phyloP scores from a whole-genome alignment of 2,888 invertebrate species.

The Miltochrista miniata region DNA sequence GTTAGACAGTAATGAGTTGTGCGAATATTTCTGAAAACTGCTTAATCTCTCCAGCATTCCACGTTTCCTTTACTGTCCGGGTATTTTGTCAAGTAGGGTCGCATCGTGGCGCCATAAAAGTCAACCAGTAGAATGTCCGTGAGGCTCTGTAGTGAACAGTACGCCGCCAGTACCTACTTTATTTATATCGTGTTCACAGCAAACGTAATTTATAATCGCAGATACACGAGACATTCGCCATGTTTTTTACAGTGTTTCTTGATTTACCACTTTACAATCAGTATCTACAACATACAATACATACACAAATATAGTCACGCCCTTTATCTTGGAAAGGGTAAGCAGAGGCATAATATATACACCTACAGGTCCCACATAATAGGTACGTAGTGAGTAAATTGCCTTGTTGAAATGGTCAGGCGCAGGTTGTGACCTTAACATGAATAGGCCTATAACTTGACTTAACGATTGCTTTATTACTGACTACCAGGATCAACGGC shows the following conservation, averaged over 20 bases:
- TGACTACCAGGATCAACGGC: too few species aligned
- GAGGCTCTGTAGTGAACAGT: constrained; percentile 27
- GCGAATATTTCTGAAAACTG: constrained; percentile 15
- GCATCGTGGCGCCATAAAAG: constrained; percentile 57
- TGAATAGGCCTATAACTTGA: too few species aligned
- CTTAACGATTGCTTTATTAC: too few species aligned
- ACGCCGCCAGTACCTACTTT: constrained; percentile 14
- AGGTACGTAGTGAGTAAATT: too few species aligned
- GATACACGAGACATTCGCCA: constrained; percentile 34
- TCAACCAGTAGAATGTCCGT: constrained; percentile 62
- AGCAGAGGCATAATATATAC: too few species aligned
- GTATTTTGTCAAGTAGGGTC: constrained; percentile 43
- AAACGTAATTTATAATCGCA: constrained; percentile 33
- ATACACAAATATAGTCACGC: too few species aligned
- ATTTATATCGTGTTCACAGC: constrained; percentile 29
- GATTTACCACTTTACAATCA: too few species aligned
- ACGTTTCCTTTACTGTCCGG: constrained; percentile 27
- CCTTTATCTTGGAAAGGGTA: too few species aligned
- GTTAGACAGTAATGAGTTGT: neutral
- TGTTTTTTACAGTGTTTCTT: constrained; percentile 16
- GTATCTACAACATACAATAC: too few species aligned
- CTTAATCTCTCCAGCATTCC: constrained; percentile 36
- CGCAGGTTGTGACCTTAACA: too few species aligned
- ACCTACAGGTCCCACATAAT: too few species aligned
- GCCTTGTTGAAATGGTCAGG: too few species aligned